Evolutionary conservation across 1,140 invertebrate genomes (phyloP), one percentile per base, ranked within the genome.

Genomic region (Trichoplusia ni): DNA sequence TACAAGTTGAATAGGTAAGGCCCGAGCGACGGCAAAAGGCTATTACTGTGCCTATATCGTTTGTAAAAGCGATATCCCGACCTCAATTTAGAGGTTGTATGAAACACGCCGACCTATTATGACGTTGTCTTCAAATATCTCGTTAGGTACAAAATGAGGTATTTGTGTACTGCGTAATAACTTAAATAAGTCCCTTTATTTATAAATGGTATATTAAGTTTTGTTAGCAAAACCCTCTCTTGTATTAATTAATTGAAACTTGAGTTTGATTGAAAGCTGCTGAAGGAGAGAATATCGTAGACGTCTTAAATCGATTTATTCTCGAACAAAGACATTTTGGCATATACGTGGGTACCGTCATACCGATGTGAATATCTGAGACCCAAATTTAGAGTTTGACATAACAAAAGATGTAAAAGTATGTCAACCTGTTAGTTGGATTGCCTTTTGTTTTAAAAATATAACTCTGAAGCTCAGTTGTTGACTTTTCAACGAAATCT

Each of bases 361-460:
- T n/a, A n/a, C n/a, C n/a, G n/a, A n/a, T n/a, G n/a, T n/a, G n/a
- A n/a, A n/a, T n/a, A n/a, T n/a, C n/a, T n/a, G n/a, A n/a, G 9
- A 49, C 46, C 44, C 29, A 27, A 47, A 42, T 42, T 18, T 11
- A 42, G 19, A 42, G 19, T 13, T 29, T 25, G 27, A 49, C 46
- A 49, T 29, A 49, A 49, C 46, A 49, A 49, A 29, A 27, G 46
- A 31, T 16, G 13, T 49, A 49, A 49, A 47, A 49, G 23, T 31
- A 49, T 49, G 46, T 49, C 46, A 49, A 31, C 46, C 29, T 49
- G 46, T 31, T 29, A 49, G 46, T 49, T 31, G 46, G 25, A 49
- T 49, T 49, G 46, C 46, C 46, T 49, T 49, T 49, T 49, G 46
- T 49, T 49, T 49, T 31, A 31, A 47, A 49, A 49, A 49, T 49